phyloP scores from a whole-genome alignment of 2,797 vertebrate species.

The Eulemur mongoz region DNA sequence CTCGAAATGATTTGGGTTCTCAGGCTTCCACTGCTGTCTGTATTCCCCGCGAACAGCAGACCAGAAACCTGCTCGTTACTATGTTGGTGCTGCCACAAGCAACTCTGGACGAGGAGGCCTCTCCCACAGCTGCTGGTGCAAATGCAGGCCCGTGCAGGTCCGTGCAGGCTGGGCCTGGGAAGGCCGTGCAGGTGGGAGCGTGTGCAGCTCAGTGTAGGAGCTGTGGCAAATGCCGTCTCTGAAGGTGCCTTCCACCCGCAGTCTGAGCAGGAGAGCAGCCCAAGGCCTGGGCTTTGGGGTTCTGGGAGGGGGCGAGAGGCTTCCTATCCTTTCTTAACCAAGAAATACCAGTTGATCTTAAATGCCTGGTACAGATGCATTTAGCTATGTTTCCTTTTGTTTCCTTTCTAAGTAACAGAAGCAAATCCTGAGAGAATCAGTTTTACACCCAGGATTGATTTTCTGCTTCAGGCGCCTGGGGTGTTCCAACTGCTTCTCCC shows the following conservation, averaged over 20 bases:
- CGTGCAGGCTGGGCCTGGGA: not conserved
- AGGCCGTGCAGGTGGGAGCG: not conserved
- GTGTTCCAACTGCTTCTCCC: not conserved
- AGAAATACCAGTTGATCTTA: not conserved
- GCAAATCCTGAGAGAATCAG: not conserved
- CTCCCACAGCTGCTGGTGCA: not conserved
- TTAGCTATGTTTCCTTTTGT: not conserved
- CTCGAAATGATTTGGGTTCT: not conserved
- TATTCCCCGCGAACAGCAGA: fast-evolving
- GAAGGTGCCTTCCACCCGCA: too few species aligned
- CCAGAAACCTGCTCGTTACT: not conserved
- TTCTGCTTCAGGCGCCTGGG: conserved; percentile 14
- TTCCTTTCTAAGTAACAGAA: not conserved
- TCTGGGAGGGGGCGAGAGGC: too few species aligned
- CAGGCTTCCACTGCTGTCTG: not conserved
- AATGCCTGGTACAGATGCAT: too few species aligned
- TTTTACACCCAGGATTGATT: conserved; percentile 10
- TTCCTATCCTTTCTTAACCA: not conserved
- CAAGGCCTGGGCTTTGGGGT: not conserved
- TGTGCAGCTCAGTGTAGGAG: fast-evolving
- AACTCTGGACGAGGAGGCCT: not conserved
- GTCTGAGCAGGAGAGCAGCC: too few species aligned
- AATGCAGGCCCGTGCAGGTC: not conserved
- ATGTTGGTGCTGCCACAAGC: fast-evolving
- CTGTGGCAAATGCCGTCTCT: not conserved